These are phyloP conservation scores for Apis mellifera DNA, from an alignment of 1,140 invertebrate genomes.

Conservation along the genomic window Amel_HAv3.1 CM009931.2:9202001-9202500, in stretches of 20 bases:
- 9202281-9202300: conserved; percentile 42
- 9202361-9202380: background rate
- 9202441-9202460: background rate
- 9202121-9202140: conserved; percentile 42
- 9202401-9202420: background rate
- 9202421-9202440: background rate
- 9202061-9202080: conserved; percentile 4
- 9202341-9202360: background rate
- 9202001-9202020: conserved; percentile 26
- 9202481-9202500: background rate
- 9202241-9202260: conserved; percentile 26
- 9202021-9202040: background rate
- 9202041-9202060: conserved; percentile 31
- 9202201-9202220: conserved; percentile 52
- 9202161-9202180: conserved; percentile 56
- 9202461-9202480: background rate
- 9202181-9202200: conserved; percentile 37
- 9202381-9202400: background rate
- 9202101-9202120: conserved; percentile 6
- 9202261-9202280: conserved; percentile 35
- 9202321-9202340: background rate
- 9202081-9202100: conserved; percentile 3
- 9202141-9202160: conserved; percentile 41
- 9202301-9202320: conserved; percentile 27
- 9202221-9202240: conserved; percentile 45